Evolutionary conservation across 2,113 vertebrate species (phyloP).

Genomic region (Gallinago jamesoni): DNA sequence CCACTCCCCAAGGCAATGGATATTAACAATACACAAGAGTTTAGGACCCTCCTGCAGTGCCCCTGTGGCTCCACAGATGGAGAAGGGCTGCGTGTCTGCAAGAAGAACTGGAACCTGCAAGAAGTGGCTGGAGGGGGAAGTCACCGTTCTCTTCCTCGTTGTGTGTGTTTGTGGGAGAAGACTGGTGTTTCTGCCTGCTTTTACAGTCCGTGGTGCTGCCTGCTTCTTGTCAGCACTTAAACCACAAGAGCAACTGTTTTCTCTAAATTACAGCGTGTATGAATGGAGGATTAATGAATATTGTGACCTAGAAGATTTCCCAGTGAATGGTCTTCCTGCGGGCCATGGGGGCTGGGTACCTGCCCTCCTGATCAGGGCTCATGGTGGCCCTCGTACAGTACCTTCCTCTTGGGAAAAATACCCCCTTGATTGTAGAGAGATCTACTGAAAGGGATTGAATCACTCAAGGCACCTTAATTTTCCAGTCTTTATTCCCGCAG

Average conservation of each 20-base stretch:
- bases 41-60: not conserved
- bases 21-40: not conserved
- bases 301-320: not conserved
- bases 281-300: not conserved
- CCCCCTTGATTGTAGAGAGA: not conserved
- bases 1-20: fast-evolving
- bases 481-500: not conserved
- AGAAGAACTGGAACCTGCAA: not conserved
- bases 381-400: not conserved
- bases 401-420: not conserved
- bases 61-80: too few relatives aligned
- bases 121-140: not conserved
- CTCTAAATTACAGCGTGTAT: not conserved
- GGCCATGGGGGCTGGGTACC: not conserved
- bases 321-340: not conserved
- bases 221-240: not conserved
- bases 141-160: not conserved
- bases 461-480: not conserved
- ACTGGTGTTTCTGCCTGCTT: not conserved
- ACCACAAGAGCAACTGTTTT: not conserved
- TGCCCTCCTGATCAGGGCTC: not conserved
- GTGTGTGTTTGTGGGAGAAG: not conserved
- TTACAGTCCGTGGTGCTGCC: not conserved
- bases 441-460: not conserved
- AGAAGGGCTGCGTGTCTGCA: not conserved